Conservation (phyloP, 2,888 invertebrate species). For the Drosophila lacicola region DNA sequence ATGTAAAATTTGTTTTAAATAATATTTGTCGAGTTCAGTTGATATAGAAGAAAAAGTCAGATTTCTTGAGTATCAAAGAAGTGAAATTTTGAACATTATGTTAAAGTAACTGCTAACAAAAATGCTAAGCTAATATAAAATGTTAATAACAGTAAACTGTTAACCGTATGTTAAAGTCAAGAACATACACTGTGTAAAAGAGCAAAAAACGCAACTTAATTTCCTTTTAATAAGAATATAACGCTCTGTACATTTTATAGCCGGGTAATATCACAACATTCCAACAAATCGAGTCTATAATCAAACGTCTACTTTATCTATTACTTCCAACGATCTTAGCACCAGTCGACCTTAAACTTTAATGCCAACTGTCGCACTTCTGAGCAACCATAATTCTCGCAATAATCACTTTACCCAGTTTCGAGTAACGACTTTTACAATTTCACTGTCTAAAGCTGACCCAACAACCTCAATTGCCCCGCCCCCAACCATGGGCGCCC, state of each 20-base stretch:
- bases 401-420: conserved; percentile 33
- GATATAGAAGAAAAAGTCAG: too few species aligned
- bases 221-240: background rate
- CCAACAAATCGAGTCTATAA: background rate
- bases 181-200: background rate
- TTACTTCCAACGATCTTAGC: background rate
- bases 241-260: background rate
- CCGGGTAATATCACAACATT: background rate
- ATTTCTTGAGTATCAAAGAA: too few species aligned
- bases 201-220: background rate
- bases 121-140: background rate
- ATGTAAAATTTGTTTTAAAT: too few species aligned
- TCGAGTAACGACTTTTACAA: conserved; percentile 18
- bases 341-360: conserved; percentile 7
- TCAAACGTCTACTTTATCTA: background rate
- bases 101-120: too few species aligned
- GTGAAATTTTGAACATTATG: too few species aligned
- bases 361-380: conserved; percentile 11
- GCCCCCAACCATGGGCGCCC: background rate
- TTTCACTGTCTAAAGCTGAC: conserved; percentile 31
- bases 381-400: conserved; percentile 10
- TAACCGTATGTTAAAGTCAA: background rate
- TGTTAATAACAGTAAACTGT: background rate
- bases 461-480: conserved; percentile 39
- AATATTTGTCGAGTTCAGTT: too few species aligned